These are phyloP conservation scores for Lottia scabra DNA, from an alignment of 2,888 invertebrate species.

Conservation along the genomic window DNA sequence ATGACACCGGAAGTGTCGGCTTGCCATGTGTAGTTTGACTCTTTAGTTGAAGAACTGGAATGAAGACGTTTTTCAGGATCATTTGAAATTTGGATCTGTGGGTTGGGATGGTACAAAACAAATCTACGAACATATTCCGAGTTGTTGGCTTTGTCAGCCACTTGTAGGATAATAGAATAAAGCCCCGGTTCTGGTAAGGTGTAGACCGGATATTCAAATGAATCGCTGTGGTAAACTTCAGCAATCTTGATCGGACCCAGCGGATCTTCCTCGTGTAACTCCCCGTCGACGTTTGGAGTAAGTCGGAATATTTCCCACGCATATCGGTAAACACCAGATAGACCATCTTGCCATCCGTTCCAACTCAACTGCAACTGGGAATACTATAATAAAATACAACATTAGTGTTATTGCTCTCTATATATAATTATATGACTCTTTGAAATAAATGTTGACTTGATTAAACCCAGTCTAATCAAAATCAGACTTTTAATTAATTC, in stretches of 20 bases:
- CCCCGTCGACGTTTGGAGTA: constrained; percentile 16
- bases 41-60: constrained; percentile 28
- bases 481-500: too few relatives aligned
- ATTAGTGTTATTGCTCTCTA: too few relatives aligned
- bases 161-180: constrained; percentile 41
- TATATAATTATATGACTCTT: too few relatives aligned
- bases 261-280: constrained; percentile 21
- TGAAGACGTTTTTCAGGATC: constrained; percentile 20
- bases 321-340: constrained; percentile 33
- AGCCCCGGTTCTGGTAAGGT: constrained; percentile 34
- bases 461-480: too few relatives aligned
- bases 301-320: constrained; percentile 35
- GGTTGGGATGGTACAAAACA: constrained; percentile 37
- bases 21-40: constrained; percentile 40
- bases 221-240: constrained; percentile 17
- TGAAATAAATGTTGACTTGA: too few relatives aligned
- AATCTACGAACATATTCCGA: constrained; percentile 40
- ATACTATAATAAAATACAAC: too few relatives aligned
- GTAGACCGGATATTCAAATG: constrained; percentile 12
- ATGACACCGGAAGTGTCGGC: constrained; percentile 17
- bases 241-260: constrained; percentile 15
- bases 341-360: constrained; percentile 35
- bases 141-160: constrained; percentile 44
- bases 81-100: constrained; percentile 25
- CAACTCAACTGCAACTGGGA: constrained; percentile 18